Conservation (phyloP, 2,113 vertebrate genomes). For the Tretioscincus oriximinensis region DNA sequence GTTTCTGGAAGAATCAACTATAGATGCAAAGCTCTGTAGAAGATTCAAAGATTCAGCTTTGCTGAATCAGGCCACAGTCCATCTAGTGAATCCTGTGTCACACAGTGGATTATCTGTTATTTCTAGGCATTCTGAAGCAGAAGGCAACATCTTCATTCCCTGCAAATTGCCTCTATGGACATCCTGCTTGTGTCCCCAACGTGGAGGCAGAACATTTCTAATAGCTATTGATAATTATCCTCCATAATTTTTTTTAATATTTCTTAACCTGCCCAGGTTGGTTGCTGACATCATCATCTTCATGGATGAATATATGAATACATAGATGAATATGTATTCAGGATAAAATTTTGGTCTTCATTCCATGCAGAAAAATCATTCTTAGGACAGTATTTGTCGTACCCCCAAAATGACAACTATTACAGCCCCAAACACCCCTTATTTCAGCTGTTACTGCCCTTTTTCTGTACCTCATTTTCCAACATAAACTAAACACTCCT, state of each 20-base stretch:
- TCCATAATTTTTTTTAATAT: too few species aligned
- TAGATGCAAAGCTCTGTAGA: not conserved
- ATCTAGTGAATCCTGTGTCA: too few species aligned
- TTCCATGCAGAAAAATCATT: not conserved
- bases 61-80: too few species aligned
- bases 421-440: not conserved
- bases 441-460: not conserved
- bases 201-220: too few species aligned
- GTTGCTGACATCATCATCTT: not conserved
- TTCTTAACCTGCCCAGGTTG: too few species aligned
- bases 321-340: not conserved
- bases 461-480: not conserved
- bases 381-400: not conserved
- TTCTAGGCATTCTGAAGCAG: too few species aligned
- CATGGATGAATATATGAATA: conserved; percentile 19
- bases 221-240: too few species aligned
- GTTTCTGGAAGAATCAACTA: too few species aligned
- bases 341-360: not conserved
- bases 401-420: not conserved
- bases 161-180: too few species aligned
- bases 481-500: not conserved
- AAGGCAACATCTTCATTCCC: too few species aligned
- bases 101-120: too few species aligned
- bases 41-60: not conserved
- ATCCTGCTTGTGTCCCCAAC: too few species aligned